Percentiles rank a stretch among this genome's conserved stretches.
phyloP scores from a whole-genome alignment of 1,140 invertebrate genomes.

The Bombus picipes region DNA sequence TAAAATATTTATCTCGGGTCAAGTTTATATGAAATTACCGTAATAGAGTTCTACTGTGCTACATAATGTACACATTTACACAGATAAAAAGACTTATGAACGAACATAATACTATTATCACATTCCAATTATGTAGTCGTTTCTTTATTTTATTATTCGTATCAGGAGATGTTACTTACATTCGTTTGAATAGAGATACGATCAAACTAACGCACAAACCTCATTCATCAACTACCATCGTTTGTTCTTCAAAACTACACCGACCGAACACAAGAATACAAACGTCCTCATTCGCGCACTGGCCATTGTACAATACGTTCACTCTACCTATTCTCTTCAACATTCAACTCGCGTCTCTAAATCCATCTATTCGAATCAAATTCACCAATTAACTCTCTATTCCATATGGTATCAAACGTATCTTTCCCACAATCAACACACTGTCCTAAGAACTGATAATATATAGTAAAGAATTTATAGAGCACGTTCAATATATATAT shows the following conservation, averaged over 20 bases:
- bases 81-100: too few species aligned
- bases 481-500: too few species aligned
- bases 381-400: neutral
- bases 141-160: neutral
- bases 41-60: too few species aligned
- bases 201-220: neutral
- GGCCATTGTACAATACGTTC: neutral
- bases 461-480: too few species aligned
- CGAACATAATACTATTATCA: too few species aligned
- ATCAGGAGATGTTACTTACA: neutral
- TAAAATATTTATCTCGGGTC: too few species aligned
- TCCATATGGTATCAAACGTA: neutral
- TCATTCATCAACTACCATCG: neutral
- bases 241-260: neutral
- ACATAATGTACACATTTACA: too few species aligned
- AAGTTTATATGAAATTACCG: too few species aligned
- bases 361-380: constrained; percentile 7
- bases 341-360: neutral
- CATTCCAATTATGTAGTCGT: neutral
- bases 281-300: neutral
- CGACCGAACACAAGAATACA: neutral
- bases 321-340: neutral
- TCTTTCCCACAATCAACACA: neutral
- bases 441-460: neutral
- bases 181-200: neutral